A percentile compares a stretch with the other conserved stretches of the same genome.
These are phyloP conservation scores for Promerops cafer DNA, from an alignment of 2,113 vertebrate species.

Conservation along the genomic window DNA sequence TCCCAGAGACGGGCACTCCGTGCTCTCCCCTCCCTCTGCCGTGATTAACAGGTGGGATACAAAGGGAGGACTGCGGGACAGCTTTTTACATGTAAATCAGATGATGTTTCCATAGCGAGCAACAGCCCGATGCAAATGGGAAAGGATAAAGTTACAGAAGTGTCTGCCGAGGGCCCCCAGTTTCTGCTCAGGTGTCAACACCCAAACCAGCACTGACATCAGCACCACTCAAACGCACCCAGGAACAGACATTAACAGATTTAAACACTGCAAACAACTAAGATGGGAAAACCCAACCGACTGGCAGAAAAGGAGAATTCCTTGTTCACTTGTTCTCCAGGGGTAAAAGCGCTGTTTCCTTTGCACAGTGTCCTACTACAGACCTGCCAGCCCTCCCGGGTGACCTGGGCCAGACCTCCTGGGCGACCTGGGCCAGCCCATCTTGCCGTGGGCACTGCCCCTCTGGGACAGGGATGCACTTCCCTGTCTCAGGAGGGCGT, in stretches of 20 bases:
- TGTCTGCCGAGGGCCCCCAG: background rate
- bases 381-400: background rate
- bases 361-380: fast-evolving
- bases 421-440: background rate
- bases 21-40: background rate
- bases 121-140: background rate
- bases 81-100: conserved; percentile 33
- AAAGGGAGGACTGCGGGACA: background rate
- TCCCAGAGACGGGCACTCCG: background rate
- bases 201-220: background rate
- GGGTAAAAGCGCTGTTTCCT: fast-evolving
- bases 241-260: background rate
- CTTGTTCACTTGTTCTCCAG: background rate
- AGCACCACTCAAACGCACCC: fast-evolving
- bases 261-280: background rate
- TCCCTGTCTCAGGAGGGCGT: background rate
- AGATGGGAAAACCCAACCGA: background rate
- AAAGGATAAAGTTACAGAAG: background rate
- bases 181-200: background rate
- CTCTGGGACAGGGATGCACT: fast-evolving
- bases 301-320: background rate
- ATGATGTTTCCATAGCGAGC: conserved; percentile 23
- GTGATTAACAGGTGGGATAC: conserved; percentile 46
- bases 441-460: fast-evolving
- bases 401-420: background rate